A percentile compares a stretch with the other conserved stretches of the same genome.
Conservation (phyloP, 2,888 invertebrate genomes). For the Pseudococcus jackbeardsleyi region DNA sequence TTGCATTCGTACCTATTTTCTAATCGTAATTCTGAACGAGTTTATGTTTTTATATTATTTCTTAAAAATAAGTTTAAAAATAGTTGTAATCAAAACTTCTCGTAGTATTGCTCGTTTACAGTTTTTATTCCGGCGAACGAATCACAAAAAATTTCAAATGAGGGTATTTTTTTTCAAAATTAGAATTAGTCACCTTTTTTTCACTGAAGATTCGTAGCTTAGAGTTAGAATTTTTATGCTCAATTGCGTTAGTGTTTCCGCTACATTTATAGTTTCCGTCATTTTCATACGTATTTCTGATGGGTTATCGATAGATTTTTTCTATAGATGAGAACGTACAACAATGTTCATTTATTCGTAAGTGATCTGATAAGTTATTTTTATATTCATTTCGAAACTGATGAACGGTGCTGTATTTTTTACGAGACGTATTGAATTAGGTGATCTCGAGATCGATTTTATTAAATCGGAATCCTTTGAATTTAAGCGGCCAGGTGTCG, state of each 20-base stretch:
- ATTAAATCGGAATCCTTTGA: conserved; percentile 26
- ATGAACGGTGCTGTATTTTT: conserved; percentile 62
- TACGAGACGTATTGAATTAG: conserved; percentile 56
- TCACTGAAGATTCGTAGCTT: neutral
- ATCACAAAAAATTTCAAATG: neutral
- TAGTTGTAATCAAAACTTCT: conserved; percentile 40
- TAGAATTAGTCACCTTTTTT: conserved; percentile 2
- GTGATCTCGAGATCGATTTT: conserved; percentile 59
- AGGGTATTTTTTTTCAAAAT: neutral
- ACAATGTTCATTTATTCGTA: conserved; percentile 44
- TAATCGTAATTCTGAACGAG: conserved; percentile 37
- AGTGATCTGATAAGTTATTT: conserved; percentile 46
- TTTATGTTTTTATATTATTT: conserved; percentile 52
- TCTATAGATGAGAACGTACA: neutral
- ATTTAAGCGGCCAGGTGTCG: conserved; percentile 43
- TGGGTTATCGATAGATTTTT: neutral
- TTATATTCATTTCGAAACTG: conserved; percentile 60
- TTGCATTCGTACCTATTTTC: conserved; percentile 46
- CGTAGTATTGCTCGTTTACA: conserved; percentile 29
- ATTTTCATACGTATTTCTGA: neutral
- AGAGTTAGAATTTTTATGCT: neutral
- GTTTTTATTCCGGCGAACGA: neutral
- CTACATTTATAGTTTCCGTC: neutral
- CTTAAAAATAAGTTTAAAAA: neutral
- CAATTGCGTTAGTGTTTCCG: neutral